Evolutionary conservation across 2,888 invertebrate genomes (phyloP), one percentile per base, ranked within the genome.

Genomic region (Xestobium rufovillosum): DNA sequence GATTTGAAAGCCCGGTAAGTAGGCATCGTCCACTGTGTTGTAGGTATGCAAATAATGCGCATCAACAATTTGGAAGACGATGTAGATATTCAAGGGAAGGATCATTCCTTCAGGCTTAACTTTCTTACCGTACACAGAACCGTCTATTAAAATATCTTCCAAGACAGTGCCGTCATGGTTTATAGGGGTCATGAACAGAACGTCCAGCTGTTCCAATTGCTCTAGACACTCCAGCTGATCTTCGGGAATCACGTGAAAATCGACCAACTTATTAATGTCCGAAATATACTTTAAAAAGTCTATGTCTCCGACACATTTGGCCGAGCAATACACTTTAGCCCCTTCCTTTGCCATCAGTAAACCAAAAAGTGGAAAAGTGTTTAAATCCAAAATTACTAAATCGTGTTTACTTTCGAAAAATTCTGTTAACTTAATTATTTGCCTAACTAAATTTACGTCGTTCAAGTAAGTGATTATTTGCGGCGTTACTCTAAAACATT

Each of bases 301-400:
- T 48, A 64, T 57, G 39, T 73, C 67, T 15, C 26, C 55, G 26
- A 45, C 28, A 42, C 54, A 65, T 49, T 61, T 62, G 27, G 67
- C 66, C 47, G 60, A 59, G 52, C 71, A 73, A 36, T 66, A 60
- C n/a, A 76, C 52, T 27, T 63, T 62, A 36, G 65, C 56, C 26
- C 72, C 71, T 34, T 68, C 64, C 51, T 71, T 71, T 12, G 77
- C 60, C 56, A 78, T 60, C 35, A 70, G 58, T 26, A 80, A 55
- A 1, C 80, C 80, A 52, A 77, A 71, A 26, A 78, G 47, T 1
- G 82, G 81, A 55, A 80, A 76, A 3, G 75, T 73, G 47, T 70
- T 70, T 15, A 75, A 61, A 57, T 82, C 82, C 30, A 76, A 60
- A 42, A 80, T 60, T 43, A 49, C 52, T 49, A 39, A 60, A 53